Evolutionary conservation across 92 coral and sea anemone genomes (phyloP).

Genomic region (Siderastrea radians): DNA sequence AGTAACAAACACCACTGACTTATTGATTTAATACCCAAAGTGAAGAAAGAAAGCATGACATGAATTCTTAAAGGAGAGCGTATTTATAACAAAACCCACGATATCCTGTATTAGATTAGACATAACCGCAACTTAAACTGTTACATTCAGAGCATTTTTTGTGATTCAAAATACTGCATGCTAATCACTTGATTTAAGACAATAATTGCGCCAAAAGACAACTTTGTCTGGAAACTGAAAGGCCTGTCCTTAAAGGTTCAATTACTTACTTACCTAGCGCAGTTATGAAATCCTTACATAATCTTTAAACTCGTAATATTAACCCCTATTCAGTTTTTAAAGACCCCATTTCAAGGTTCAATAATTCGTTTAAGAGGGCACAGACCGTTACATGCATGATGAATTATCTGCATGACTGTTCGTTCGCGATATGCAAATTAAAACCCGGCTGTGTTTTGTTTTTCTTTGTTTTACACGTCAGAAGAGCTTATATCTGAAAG

Average conservation of each 20-base stretch:
- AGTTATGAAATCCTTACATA: not conserved
- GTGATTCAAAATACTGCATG: not conserved
- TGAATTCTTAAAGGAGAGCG: too few species aligned
- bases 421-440: constrained; percentile 23
- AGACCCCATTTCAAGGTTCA: constrained; percentile 25
- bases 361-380: not conserved
- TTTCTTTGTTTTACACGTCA: constrained; percentile 21
- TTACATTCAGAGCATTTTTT: not conserved
- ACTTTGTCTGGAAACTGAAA: constrained; percentile 3
- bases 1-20: too few species aligned
- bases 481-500: constrained; percentile 13
- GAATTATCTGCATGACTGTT: not conserved
- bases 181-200: not conserved
- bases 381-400: constrained; percentile 15
- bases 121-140: not conserved
- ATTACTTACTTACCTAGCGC: not conserved
- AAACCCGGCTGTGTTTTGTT: not conserved
- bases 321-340: not conserved
- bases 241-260: not conserved
- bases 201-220: not conserved
- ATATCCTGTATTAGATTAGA: too few species aligned
- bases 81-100: too few species aligned
- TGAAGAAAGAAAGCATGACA: too few species aligned
- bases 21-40: too few species aligned
- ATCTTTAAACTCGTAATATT: not conserved